Evolutionary conservation across 2,888 invertebrate genomes (phyloP).

Genomic region (Nebria salina): DNA sequence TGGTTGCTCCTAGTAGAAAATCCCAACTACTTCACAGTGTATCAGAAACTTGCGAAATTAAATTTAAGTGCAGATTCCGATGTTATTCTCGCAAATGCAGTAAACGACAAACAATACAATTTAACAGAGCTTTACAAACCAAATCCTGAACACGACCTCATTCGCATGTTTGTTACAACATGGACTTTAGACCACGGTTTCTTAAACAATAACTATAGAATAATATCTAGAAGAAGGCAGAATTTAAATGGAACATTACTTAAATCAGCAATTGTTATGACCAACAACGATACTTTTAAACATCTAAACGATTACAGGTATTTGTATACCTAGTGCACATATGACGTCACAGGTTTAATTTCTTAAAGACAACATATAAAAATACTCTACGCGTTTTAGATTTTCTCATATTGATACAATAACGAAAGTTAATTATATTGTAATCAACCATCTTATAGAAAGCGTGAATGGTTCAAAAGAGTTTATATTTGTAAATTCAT

Average conservation of each 20-base stretch:
- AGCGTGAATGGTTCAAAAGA: conserved; percentile 65
- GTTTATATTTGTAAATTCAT: conserved; percentile 64
- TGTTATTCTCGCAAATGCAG: not conserved
- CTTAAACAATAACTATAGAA: not conserved
- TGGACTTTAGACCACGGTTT: not conserved
- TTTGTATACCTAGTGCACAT: no score
- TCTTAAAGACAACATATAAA: no score
- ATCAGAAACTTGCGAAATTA: conserved; percentile 8
- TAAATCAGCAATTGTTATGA: conserved; percentile 2
- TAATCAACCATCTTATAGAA: conserved; percentile 66
- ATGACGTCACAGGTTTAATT: no score
- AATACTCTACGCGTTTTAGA: conserved; percentile 46
- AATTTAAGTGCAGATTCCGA: not conserved
- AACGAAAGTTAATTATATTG: conserved; percentile 68
- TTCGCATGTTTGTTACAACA: not conserved
- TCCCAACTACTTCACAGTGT: not conserved
- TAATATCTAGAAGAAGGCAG: not conserved
- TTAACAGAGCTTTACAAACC: not conserved
- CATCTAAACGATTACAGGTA: conserved; percentile 23
- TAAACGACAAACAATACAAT: not conserved
- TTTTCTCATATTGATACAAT: conserved; percentile 64
- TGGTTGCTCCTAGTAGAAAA: conserved; percentile 2
- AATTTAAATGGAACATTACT: conserved; percentile 26
- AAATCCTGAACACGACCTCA: not conserved
- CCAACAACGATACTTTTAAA: conserved; percentile 10